Base-by-base conservation (phyloP, 2,888 invertebrate species). In the Polia nebulosa region DNA sequence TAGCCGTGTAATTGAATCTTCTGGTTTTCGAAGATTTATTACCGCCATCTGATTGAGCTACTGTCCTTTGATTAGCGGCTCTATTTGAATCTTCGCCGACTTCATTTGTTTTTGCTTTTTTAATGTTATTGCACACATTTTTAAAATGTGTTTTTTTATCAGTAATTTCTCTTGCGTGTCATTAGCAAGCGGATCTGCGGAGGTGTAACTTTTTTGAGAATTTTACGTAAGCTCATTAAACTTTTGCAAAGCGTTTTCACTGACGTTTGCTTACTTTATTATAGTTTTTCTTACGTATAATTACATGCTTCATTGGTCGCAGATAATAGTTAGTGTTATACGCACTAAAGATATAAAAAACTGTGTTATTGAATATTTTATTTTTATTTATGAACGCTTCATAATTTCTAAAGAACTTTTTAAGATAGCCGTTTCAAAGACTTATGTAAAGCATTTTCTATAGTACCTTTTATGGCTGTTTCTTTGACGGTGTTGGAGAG, bases 1-100 rank as follows among this genome's bases (percentile, higher is more conserved):
- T 94, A 95, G 95, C 93, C 84, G 88, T 92, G 91, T 95, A 94
- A 95, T 95, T 95, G 94, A 95, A 95, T 95, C 95, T 93, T 94
- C 92, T 94, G 94, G 94, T 94, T 94, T 94, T 91, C 63, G 86
- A 87, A 93, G 93, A 94, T 95, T 94, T 92, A 95, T 92, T 75
- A 84, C 77, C 67, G 77, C 84, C 90, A 89, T 93, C 91, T 88
- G 88, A 90, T 91, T 90, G 91, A 92, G 93, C 94, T 93, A 94
- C 94, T 90, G 94, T 92, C 92, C 89, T 88, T 89, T 92, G 93
- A 93, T 95, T 93, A 94, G 93, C 90, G 85, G 87, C 84, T 80
- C 87, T 89, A 86, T 85, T 85, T 85, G 78, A 84, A 82, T 84
- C 80, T 84, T 83, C 76, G 83, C 82, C 79, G 86, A 85, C 87